A percentile compares a stretch with the other conserved stretches of the same genome.
Conservation (phyloP, 2,888 invertebrate species). For the Drosophila melanosoma region DNA sequence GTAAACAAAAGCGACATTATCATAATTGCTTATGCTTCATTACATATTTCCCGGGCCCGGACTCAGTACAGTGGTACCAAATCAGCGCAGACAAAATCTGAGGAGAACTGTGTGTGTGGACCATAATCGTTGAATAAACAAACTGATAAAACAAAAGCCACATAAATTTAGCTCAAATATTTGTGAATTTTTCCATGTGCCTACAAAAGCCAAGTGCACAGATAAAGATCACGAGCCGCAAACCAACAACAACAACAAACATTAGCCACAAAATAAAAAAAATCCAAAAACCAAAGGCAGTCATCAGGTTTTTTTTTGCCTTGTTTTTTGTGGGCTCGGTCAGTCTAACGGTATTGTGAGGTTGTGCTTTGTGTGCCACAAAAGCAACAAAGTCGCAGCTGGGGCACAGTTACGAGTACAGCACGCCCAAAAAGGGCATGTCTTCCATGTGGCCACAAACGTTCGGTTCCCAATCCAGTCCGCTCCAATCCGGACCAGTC, state of each 20-base stretch:
- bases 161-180: conserved; percentile 74
- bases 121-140: conserved; percentile 75
- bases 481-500: conserved; percentile 3
- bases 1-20: conserved; percentile 74
- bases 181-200: conserved; percentile 61
- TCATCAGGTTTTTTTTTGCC: conserved; percentile 32
- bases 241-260: conserved; percentile 7
- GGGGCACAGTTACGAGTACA: conserved; percentile 54
- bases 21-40: conserved; percentile 81
- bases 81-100: conserved; percentile 23
- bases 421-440: conserved; percentile 73
- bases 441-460: conserved; percentile 54
- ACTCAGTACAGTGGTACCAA: background rate
- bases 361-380: conserved; percentile 52
- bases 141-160: conserved; percentile 75
- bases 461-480: background rate
- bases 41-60: conserved; percentile 66
- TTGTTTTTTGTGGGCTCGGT: conserved; percentile 45
- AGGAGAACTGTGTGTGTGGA: background rate
- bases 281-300: conserved; percentile 41
- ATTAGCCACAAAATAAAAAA: conserved; percentile 19
- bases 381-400: conserved; percentile 47
- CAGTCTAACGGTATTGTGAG: conserved; percentile 67
- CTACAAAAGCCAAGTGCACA: conserved; percentile 59
- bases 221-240: conserved; percentile 63